These are phyloP conservation scores for Drosophila pachea DNA, from an alignment of 1,140 invertebrate genomes.

Conservation along the genomic window DNA sequence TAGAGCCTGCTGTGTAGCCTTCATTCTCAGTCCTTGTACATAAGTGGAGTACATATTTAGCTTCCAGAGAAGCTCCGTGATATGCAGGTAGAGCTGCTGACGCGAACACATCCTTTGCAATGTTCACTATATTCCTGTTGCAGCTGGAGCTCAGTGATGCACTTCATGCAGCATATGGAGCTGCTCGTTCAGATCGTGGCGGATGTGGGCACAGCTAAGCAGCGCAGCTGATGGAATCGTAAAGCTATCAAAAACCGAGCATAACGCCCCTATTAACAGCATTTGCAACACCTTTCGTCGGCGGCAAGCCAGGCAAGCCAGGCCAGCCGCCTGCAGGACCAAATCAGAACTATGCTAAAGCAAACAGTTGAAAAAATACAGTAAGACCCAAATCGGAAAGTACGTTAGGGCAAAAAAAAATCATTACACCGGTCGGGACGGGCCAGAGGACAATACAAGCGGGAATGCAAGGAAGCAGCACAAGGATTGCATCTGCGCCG, in stretches of 20 bases:
- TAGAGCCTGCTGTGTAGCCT: too few relatives aligned
- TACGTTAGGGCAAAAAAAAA: conserved; percentile 43
- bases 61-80: too few relatives aligned
- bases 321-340: conserved; percentile 10
- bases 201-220: background rate
- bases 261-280: conserved; percentile 62
- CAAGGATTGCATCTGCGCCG: conserved; percentile 53
- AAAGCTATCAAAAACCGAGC: conserved; percentile 30
- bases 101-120: too few relatives aligned
- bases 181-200: too few relatives aligned
- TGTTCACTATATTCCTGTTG: too few relatives aligned
- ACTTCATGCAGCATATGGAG: background rate
- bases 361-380: conserved; percentile 32
- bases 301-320: background rate
- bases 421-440: conserved; percentile 66
- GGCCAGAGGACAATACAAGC: conserved; percentile 46
- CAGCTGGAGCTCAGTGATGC: too few relatives aligned
- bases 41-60: too few relatives aligned
- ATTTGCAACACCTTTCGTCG: conserved; percentile 62
- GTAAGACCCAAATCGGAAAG: conserved; percentile 44
- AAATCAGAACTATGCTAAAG: conserved; percentile 34
- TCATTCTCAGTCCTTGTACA: too few relatives aligned
- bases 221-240: conserved; percentile 35
- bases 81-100: too few relatives aligned
- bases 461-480: conserved; percentile 52